These are phyloP conservation scores for Abrostola tripartita DNA, from an alignment of 2,888 invertebrate species.

Conservation along the genomic window DNA sequence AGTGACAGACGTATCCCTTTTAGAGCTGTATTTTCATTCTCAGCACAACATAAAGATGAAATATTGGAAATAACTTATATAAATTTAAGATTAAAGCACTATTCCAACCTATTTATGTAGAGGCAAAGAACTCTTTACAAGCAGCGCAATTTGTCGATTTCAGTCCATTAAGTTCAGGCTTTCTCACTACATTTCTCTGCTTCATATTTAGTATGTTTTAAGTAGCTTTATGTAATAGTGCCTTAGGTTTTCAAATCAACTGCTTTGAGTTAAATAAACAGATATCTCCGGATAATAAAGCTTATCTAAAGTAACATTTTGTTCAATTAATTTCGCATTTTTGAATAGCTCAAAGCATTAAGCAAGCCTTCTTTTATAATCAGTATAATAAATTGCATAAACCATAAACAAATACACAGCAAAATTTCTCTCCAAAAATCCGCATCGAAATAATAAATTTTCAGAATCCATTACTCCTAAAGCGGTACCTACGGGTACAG, in stretches of 20 bases:
- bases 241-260: too few species aligned
- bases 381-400: background rate
- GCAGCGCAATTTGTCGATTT: background rate
- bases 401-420: background rate
- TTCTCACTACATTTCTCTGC: background rate
- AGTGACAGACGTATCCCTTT: background rate
- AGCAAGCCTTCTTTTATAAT: background rate
- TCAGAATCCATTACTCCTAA: conserved; percentile 46
- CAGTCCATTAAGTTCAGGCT: background rate
- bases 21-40: background rate
- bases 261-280: too few species aligned
- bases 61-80: too few species aligned
- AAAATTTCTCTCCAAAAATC: conserved; percentile 31
- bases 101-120: background rate
- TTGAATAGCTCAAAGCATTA: background rate
- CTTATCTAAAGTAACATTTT: too few species aligned
- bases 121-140: background rate
- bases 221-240: background rate
- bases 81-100: background rate
- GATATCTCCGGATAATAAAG: too few species aligned
- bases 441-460: conserved; percentile 38
- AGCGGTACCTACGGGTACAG: conserved; percentile 36
- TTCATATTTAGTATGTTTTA: background rate
- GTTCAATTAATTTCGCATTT: too few species aligned
- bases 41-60: background rate